Base-by-base conservation (phyloP, 35 echinoderm and acorn worm species). In the Acanthaster planci region DNA sequence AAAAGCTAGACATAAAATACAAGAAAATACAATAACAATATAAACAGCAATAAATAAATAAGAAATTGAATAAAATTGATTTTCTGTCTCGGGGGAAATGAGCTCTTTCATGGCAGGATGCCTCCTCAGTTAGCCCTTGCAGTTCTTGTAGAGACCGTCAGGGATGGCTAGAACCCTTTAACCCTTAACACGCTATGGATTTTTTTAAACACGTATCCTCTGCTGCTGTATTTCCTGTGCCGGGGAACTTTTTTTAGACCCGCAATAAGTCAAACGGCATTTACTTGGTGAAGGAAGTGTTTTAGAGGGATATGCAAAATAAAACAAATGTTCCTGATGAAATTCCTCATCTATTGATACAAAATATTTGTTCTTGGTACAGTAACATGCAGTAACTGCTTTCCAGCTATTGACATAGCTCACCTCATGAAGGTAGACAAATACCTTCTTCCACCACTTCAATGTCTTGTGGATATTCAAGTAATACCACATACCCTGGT, bases 391-490 rank as follows among this genome's bases (percentile, higher is more conserved):
- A 60, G 31, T 79, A 78, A 79, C 12, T 81, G 60, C 36, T 90
- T 82, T 10, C 52, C 52, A 30, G 84, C 52, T 72, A 87, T 88
- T 22, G 78, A 16, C 36, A 90, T 52, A 21, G 84, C 60, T 10
- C 78, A 59, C 29, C 82, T 86, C 16, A 87, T 52, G 51, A 86
- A 85, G n/a, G n/a, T n/a, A n/a, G n/a, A n/a, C n/a, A n/a, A n/a
- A n/a, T n/a, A n/a, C n/a, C n/a, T n/a, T n/a, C n/a, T n/a, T n/a
- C n/a, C 86, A 93, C 92, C 92, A 93, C 32, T 93, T 80, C 9
- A 79, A 12, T 21, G 76, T 39, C 29, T 84, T 75, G 56, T 94
- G 92, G 14, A 77, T 51, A 42, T 94, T 77, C 10, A 89, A n/a
- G n/a, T n/a, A n/a, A n/a, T n/a, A n/a, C n/a, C n/a, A n/a, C n/a